Percentiles rank a stretch among this genome's conserved stretches.
Conservation (phyloP, 2,113 vertebrate genomes). For the Cichladusa arquata region DNA sequence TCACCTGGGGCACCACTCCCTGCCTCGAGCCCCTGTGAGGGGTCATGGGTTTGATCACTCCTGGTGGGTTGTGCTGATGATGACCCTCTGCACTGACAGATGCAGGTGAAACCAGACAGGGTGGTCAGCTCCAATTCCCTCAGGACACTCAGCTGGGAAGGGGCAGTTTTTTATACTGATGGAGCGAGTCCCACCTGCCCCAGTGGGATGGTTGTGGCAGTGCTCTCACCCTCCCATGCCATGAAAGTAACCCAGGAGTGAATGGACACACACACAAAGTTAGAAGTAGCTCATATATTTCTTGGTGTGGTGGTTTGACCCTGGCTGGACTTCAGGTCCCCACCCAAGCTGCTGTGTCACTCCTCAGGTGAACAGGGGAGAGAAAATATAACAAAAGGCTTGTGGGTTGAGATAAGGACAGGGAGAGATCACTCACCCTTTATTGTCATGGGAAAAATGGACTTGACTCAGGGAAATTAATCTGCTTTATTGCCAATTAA, state of each 20-base stretch:
- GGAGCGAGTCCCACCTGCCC: fast-evolving
- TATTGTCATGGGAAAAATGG: not conserved
- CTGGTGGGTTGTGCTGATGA: not conserved
- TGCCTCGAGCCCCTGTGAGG: not conserved
- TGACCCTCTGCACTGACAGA: not conserved
- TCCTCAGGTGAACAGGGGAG: not conserved
- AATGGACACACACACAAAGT: not conserved
- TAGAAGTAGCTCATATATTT: not conserved
- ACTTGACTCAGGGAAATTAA: not conserved
- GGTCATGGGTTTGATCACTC: not conserved
- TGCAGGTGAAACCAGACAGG: not conserved
- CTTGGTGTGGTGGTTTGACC: not conserved
- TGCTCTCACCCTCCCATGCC: fast-evolving
- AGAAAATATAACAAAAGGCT: not conserved
- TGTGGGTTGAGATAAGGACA: fast-evolving
- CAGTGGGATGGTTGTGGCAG: not conserved
- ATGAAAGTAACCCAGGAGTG: not conserved
- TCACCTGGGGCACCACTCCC: not conserved
- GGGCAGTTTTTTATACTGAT: fast-evolving
- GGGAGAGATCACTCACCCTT: not conserved
- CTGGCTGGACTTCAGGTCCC: not conserved
- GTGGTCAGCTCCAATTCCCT: not conserved
- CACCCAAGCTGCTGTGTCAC: not conserved
- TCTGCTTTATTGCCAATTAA: not conserved
- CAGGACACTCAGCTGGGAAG: not conserved